Evolutionary conservation across 2,888 invertebrate species (phyloP).

Genomic region (Poecilus cupreus): DNA sequence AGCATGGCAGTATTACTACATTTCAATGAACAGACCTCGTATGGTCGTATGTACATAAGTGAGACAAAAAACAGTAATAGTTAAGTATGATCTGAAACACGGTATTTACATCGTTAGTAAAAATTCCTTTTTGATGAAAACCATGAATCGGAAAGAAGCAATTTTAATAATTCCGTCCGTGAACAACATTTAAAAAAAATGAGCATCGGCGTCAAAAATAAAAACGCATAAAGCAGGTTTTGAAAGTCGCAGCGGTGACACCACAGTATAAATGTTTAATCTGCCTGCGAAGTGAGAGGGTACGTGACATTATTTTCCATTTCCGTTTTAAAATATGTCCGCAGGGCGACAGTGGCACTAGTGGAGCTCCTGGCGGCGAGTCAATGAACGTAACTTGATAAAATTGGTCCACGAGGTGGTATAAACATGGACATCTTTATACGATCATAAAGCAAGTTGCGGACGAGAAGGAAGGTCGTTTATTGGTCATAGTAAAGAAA

Average conservation of each 20-base stretch:
- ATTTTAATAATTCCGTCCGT: too few species aligned
- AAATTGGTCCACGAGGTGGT: conserved; percentile 55
- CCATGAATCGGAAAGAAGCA: too few species aligned
- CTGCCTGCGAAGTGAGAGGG: neutral
- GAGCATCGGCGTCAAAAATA: neutral
- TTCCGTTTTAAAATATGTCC: conserved; percentile 43
- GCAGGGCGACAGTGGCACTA: conserved; percentile 4
- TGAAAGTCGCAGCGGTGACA: conserved; percentile 25
- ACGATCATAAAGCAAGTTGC: conserved; percentile 39
- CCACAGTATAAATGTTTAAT: conserved; percentile 39
- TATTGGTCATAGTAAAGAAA: conserved; percentile 35
- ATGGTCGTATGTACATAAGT: too few species aligned
- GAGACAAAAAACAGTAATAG: too few species aligned
- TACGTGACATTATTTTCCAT: conserved; percentile 53
- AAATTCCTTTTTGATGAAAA: too few species aligned
- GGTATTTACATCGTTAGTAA: too few species aligned
- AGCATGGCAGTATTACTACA: too few species aligned
- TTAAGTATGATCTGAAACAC: too few species aligned
- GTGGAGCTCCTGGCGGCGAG: conserved; percentile 18
- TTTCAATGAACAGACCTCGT: too few species aligned
- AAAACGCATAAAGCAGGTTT: conserved; percentile 3
- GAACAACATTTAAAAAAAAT: neutral
- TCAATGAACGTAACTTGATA: conserved; percentile 58
- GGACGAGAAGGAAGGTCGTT: conserved; percentile 23
- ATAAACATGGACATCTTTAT: conserved; percentile 54